Evolutionary conservation across 2,797 vertebrate species (phyloP), one percentile per base, ranked within the genome.

Genomic region (Eupleurogrammus muticus): DNA sequence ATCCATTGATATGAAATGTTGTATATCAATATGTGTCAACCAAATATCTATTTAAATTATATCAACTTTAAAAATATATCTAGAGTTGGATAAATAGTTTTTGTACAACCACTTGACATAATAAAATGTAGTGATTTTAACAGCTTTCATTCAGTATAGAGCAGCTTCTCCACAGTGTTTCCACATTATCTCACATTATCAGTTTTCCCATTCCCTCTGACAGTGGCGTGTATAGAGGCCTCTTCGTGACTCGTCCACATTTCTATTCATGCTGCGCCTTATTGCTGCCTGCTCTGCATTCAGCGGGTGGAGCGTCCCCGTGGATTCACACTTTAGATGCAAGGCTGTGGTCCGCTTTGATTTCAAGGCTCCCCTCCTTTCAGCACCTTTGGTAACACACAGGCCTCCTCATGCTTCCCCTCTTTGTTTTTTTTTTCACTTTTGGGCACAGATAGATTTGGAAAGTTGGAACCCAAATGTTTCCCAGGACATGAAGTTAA

Each of bases 281-380:
- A 81, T 75, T 73, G 80, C 62, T 46, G 6, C 73, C 70, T 73
- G 53, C 81, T 88, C 75, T 80, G 80, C 76, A 87, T 88, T 88
- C 80, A 80, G 66, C 19, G 50, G 65, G 5, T 79, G 80, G 49
- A 85, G 88, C 84, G 86, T 87, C 62, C 56, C 63, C 57, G 76
- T 69, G 83, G 78, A 79, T 74, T 83, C 75, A 53, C 38, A 35
- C 80, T 86, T 82, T 64, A 66, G 72, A 87, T 88, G 78, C 78
- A 75, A 66, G 76, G 66, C 70, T 60, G 66, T 60, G 68, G 55
- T 81, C 73, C 53, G 67, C 86, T 85, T 85, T 89, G 82, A 87
- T 82, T 82, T 76, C 57, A 77, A 19, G 32, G 60, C 53, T 24
- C 57, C 60, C 62, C 50, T 75, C 64, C 77, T 87, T 77, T 87